These are phyloP conservation scores for Solenopsis fugax DNA, from an alignment of 1,140 invertebrate genomes.

Conservation along the genomic window DNA sequence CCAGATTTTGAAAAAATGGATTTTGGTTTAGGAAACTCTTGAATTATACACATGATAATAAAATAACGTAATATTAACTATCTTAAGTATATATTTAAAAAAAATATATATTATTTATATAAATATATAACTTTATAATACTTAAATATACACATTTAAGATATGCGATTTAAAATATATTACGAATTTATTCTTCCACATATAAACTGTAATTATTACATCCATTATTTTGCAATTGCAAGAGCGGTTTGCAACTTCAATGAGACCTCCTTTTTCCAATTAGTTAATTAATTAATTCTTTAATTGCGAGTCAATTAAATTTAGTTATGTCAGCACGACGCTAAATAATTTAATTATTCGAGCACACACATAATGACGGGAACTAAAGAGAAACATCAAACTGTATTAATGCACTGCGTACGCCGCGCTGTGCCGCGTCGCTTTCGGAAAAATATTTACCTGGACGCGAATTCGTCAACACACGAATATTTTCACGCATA, in stretches of 20 bases:
- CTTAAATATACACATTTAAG: background rate
- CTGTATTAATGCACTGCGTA: background rate
- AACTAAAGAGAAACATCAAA: constrained; percentile 28
- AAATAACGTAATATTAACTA: no score
- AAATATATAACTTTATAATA: no score
- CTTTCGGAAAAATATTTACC: background rate
- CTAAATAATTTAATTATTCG: constrained; percentile 17
- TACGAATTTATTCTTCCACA: background rate
- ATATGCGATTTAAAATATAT: background rate
- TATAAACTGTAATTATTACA: background rate
- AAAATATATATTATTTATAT: no score
- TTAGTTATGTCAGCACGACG: background rate
- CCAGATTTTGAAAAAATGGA: no score
- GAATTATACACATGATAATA: no score
- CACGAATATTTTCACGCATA: constrained; percentile 2
- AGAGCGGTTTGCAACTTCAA: background rate
- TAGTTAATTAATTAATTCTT: constrained; percentile 35
- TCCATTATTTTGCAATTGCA: background rate
- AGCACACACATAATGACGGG: background rate
- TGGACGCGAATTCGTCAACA: background rate
- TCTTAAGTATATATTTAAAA: no score
- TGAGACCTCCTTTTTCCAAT: background rate
- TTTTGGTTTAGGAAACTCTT: no score
- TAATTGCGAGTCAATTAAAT: background rate
- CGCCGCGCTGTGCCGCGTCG: no score